These are phyloP conservation scores for mouse (Mus musculus) DNA, from an alignment of 2,113 vertebrate genomes.

Conservation along the genomic window DNA sequence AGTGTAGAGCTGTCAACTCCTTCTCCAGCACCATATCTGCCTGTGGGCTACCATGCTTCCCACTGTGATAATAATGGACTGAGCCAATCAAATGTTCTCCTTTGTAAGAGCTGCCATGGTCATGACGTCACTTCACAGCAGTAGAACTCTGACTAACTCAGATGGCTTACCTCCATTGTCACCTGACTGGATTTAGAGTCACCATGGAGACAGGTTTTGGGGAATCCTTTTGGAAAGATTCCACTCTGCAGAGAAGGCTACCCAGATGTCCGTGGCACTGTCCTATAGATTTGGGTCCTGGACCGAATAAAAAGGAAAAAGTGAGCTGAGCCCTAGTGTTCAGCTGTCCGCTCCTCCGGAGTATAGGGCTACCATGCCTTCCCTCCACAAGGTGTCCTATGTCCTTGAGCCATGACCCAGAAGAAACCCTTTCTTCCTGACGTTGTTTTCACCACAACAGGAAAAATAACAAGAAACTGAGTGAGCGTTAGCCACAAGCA, in stretches of 20 bases:
- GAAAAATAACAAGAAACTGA: not conserved
- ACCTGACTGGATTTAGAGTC: not conserved
- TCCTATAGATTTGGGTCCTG: not conserved
- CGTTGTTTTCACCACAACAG: not conserved
- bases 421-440: not conserved
- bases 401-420: not conserved
- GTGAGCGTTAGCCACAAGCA: not conserved
- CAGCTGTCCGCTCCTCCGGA: not conserved
- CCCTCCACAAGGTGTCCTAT: not conserved
- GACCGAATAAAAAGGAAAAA: not conserved
- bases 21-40: not conserved
- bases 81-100: not conserved
- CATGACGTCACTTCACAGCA: not conserved
- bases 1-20: not conserved
- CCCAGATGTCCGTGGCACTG: not conserved
- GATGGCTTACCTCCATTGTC: not conserved
- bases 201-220: not conserved
- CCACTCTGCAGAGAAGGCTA: not conserved
- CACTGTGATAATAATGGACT: not conserved
- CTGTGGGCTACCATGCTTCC: accelerated
- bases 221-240: not conserved
- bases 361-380: too few relatives aligned
- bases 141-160: not conserved
- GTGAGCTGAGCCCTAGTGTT: not conserved
- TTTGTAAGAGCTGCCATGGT: not conserved